Percentiles rank a stretch among this genome's conserved stretches.
Evolutionary conservation across 2,797 vertebrate species (phyloP).

Genomic region (Enteromius afrohamiltoni): DNA sequence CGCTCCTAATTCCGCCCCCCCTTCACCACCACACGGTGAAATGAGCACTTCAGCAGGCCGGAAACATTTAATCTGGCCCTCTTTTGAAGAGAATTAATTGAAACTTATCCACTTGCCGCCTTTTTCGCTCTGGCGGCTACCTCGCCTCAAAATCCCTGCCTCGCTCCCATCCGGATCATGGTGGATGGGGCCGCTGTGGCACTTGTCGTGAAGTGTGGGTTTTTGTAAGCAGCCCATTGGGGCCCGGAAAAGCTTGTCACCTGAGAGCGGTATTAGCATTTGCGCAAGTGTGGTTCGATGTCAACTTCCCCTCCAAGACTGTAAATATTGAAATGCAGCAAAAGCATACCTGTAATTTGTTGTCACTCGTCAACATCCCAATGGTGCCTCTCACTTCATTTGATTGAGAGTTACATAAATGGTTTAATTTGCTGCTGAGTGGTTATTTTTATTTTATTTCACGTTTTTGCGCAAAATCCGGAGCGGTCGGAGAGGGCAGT

Average conservation of each 20-base stretch:
- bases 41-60: slow-evolving; percentile 99
- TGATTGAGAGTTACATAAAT: slow-evolving; percentile 28
- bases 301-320: slow-evolving; percentile 44
- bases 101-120: slow-evolving; percentile 95
- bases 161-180: slow-evolving; percentile 47
- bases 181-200: slow-evolving; percentile 60
- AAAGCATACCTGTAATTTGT: slow-evolving; percentile 69
- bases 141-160: slow-evolving; percentile 63
- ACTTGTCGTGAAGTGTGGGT: slow-evolving; percentile 70
- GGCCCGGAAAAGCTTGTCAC: slow-evolving; percentile 54
- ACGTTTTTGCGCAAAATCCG: not conserved
- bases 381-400: slow-evolving; percentile 56
- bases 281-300: slow-evolving; percentile 28
- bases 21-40: slow-evolving; percentile 80
- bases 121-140: slow-evolving; percentile 73
- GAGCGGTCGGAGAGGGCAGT: not conserved
- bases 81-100: slow-evolving; percentile 98
- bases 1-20: slow-evolving; percentile 77
- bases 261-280: slow-evolving; percentile 52
- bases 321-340: slow-evolving; percentile 70
- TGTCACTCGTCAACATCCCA: slow-evolving; percentile 63
- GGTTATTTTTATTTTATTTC: not conserved
- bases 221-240: slow-evolving; percentile 51
- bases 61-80: slow-evolving; percentile 99
- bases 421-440: slow-evolving; percentile 18